Percentiles rank a stretch among this genome's conserved stretches.
These are phyloP conservation scores for Metopia argyrocephala DNA, from an alignment of 2,888 invertebrate genomes.

Conservation along the genomic window DNA sequence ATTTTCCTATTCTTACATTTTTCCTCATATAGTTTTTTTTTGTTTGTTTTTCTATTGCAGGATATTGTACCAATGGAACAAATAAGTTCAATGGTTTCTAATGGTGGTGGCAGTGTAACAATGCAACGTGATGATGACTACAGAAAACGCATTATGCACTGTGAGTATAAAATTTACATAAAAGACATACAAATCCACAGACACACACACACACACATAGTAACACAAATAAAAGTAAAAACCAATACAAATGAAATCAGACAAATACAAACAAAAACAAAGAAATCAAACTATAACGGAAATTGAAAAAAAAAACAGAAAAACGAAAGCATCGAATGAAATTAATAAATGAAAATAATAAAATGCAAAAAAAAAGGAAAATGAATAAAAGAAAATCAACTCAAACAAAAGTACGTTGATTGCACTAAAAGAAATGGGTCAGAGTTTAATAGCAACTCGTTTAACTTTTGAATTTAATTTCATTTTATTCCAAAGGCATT, in stretches of 20 bases:
- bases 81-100: conserved; percentile 77
- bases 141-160: conserved; percentile 77
- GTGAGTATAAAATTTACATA: conserved; percentile 71
- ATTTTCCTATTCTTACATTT: not conserved
- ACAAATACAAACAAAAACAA: not conserved
- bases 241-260: not conserved
- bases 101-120: conserved; percentile 76
- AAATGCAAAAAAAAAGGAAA: not conserved
- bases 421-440: conserved; percentile 37
- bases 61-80: conserved; percentile 79
- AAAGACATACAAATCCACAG: not conserved
- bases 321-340: conserved; percentile 14
- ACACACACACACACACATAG: not conserved
- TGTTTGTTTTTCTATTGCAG: conserved; percentile 67
- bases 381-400: not conserved
- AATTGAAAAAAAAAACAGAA: not conserved
- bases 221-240: conserved; percentile 9
- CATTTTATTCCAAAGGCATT: not conserved
- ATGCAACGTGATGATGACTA: conserved; percentile 78
- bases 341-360: conserved; percentile 39
- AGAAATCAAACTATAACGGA: not conserved
- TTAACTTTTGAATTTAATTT: conserved; percentile 34
- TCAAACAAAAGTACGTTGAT: not conserved
- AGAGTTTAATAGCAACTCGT: conserved; percentile 35
- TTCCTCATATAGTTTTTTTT: not conserved